Base-by-base conservation (phyloP, 1,140 invertebrate species). In the Lucilia cuprina region DNA sequence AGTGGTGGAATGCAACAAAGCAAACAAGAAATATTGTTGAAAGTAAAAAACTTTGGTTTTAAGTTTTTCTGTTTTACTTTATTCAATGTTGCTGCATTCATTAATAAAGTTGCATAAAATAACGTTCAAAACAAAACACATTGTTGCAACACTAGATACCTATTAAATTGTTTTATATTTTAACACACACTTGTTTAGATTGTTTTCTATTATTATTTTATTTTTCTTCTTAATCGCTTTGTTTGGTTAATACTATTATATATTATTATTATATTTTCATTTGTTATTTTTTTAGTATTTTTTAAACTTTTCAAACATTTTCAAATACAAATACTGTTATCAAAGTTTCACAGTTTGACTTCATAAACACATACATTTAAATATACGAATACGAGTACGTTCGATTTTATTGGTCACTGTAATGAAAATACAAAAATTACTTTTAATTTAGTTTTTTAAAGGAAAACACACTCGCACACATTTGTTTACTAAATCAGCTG, bases 1-100 rank as follows among this genome's bases (percentile, higher is more conserved):
- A 21, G n/a, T 60, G 55, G n/a, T 70, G 65, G 65, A 70, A 70
- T 70, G 65, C 65, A 21, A 9, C 65, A 21, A 70, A 70, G 14
- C n/a, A 60, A 60, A 60, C 14, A n/a, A 60, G 14, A n/a, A 60
- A 60, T 17, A 70, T 21, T 70, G 65, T 70, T 70, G 65, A 70
- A 70, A 70, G 65, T 70, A 55, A 55, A n/a, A 55, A 55, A 55
- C 50, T 70, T 70, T 70, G 21, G 21, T 70, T 70, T 70, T 70
- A 2, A 65, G 21, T 70, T 70, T 70, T 21, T 21, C 65, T 70
- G 7, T n/a, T 60, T 60, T 60, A 41, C 41, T 21, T n/a, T 70
- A 25, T 25, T 70, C 65, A 70, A 21, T 70, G 65, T 21, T 25
- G 65, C 65, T 21, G 21, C n/a, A 19, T 30, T 30, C n/a, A 19